A percentile compares a stretch with the other conserved stretches of the same genome.
Conservation (phyloP, 2,797 vertebrate genomes). For the Phylloscopus collybita region DNA sequence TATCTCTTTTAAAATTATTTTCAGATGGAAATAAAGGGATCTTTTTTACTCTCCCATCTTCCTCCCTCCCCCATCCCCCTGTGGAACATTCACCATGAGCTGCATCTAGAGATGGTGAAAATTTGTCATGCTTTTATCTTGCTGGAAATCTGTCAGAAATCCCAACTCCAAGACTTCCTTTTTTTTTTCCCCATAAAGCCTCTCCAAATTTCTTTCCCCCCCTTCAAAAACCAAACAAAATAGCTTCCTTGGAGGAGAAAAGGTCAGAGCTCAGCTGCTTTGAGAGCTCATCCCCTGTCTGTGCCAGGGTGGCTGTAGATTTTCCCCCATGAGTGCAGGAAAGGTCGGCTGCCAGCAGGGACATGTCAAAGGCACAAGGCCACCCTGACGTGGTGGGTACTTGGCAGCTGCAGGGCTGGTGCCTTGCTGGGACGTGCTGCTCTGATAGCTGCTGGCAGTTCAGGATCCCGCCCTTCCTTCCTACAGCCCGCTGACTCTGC, state of each 20-base stretch:
- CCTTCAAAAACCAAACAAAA: not conserved
- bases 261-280: not conserved
- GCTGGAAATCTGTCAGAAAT: slow-evolving; percentile 47
- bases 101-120: slow-evolving; percentile 22
- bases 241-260: not conserved
- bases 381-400: not conserved
- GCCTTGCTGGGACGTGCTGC: not conserved
- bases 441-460: slow-evolving; percentile 14
- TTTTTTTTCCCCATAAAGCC: not conserved
- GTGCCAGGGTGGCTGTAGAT: not conserved
- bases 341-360: not conserved
- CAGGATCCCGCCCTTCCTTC: not conserved
- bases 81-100: not conserved
- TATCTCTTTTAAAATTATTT: slow-evolving; percentile 26
- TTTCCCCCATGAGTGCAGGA: not conserved
- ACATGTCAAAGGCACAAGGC: not conserved
- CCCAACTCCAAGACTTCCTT: not conserved
- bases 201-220: not conserved
- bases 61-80: not conserved
- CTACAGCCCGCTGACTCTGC: not conserved
- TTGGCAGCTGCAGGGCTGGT: not conserved
- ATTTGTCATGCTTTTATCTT: slow-evolving; percentile 30
- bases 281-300: not conserved
- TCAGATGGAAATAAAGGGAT: not conserved
- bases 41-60: not conserved